Evolutionary conservation across 1,140 invertebrate genomes (phyloP).

Genomic region (Euura saliciscinereae): DNA sequence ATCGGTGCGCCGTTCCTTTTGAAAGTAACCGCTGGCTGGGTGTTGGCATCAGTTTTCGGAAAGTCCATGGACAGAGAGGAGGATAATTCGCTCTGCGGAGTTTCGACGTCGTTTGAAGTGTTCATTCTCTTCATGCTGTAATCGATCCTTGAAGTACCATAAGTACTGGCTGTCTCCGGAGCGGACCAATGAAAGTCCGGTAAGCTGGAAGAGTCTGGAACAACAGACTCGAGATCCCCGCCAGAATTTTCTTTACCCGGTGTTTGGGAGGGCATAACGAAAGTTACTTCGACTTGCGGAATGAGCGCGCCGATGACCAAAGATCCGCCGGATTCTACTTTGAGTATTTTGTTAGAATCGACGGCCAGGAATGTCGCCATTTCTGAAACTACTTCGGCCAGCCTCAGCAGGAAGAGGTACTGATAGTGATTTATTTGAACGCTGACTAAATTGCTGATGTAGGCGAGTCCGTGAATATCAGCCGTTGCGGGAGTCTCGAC

Average conservation of each 20-base stretch:
- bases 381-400: conserved; percentile 82
- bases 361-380: conserved; percentile 79
- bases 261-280: conserved; percentile 82
- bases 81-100: conserved; percentile 52
- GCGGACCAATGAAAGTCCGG: conserved; percentile 63
- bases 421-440: conserved; percentile 93
- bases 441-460: conserved; percentile 80
- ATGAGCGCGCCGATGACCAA: conserved; percentile 77
- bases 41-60: conserved; percentile 22
- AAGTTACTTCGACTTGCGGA: conserved; percentile 84
- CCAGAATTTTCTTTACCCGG: conserved; percentile 82
- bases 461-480: conserved; percentile 72
- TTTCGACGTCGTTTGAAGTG: conserved; percentile 50
- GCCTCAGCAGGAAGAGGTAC: conserved; percentile 84
- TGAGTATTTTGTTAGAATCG: conserved; percentile 76
- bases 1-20: conserved; percentile 46
- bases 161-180: conserved; percentile 35
- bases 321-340: conserved; percentile 62
- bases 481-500: conserved; percentile 49
- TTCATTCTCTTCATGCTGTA: conserved; percentile 48
- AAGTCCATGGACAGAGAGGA: conserved; percentile 52
- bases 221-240: conserved; percentile 79
- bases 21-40: conserved; percentile 49
- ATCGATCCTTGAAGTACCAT: conserved; percentile 38
- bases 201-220: conserved; percentile 81